Evolutionary conservation across 2,888 invertebrate species (phyloP).

Genomic region (Lapara coniferarum): DNA sequence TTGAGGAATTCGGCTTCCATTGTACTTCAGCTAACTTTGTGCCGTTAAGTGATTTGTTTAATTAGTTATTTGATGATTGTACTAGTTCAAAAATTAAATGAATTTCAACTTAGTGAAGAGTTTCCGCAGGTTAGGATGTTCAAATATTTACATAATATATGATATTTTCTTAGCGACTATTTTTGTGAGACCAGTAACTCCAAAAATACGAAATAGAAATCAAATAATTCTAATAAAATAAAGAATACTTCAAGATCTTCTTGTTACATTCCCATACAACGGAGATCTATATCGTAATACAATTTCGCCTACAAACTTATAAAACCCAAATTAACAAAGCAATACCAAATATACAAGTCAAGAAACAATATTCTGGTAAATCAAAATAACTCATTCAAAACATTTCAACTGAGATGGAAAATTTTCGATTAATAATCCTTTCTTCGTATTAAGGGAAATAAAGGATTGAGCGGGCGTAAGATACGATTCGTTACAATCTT

Average conservation of each 20-base stretch:
- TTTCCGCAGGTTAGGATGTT: too few relatives aligned
- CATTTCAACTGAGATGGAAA: slow-evolving; percentile 59
- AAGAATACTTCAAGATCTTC: too few relatives aligned
- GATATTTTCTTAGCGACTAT: too few relatives aligned
- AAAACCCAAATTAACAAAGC: slow-evolving; percentile 19
- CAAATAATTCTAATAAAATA: too few relatives aligned
- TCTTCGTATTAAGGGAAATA: slow-evolving; percentile 70
- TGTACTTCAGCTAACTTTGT: slow-evolving; percentile 36
- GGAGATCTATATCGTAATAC: too few relatives aligned
- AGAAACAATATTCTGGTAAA: slow-evolving; percentile 53
- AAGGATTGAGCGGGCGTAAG: slow-evolving; percentile 76
- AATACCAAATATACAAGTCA: slow-evolving; percentile 30
- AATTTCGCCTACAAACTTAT: not conserved
- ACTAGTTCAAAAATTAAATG: too few relatives aligned
- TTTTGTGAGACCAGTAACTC: too few relatives aligned
- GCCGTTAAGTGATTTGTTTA: not conserved
- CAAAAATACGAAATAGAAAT: too few relatives aligned
- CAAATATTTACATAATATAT: too few relatives aligned
- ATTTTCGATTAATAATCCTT: slow-evolving; percentile 77
- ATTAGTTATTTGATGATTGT: too few relatives aligned
- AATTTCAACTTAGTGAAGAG: too few relatives aligned
- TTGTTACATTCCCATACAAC: not conserved
- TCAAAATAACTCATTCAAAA: slow-evolving; percentile 57
- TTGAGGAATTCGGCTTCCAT: slow-evolving; percentile 50
- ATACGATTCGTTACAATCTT: slow-evolving; percentile 79